Percentiles rank a stretch among this genome's conserved stretches.
These are phyloP conservation scores for Meloidogyne hapla DNA, from an alignment of 1,140 invertebrate species.

Conservation along the genomic window DNA sequence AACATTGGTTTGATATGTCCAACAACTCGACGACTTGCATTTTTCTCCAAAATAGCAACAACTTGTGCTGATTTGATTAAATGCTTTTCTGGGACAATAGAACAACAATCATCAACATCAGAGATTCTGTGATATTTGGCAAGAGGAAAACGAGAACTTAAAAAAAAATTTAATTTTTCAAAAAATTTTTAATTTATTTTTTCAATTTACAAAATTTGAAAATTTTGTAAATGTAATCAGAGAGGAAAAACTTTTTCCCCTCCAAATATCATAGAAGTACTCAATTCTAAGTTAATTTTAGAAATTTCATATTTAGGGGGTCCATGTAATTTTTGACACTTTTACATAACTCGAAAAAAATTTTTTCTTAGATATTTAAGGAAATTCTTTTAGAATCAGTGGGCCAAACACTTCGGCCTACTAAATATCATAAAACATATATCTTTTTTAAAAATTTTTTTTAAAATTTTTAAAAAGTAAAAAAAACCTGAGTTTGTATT, in stretches of 20 bases:
- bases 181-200: not conserved
- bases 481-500: constrained; percentile 11
- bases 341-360: too few relatives aligned
- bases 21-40: constrained; percentile 14
- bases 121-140: constrained; percentile 10
- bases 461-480: not conserved
- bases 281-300: too few relatives aligned
- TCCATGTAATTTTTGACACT: too few relatives aligned
- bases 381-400: too few relatives aligned
- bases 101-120: constrained; percentile 4
- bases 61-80: constrained; percentile 23
- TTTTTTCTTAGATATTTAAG: too few relatives aligned
- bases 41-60: constrained; percentile 20
- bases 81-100: not conserved
- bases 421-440: too few relatives aligned
- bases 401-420: too few relatives aligned
- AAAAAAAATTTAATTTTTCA: not conserved
- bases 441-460: too few relatives aligned
- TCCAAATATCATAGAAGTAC: too few relatives aligned
- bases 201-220: not conserved
- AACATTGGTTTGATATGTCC: constrained; percentile 72
- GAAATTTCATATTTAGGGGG: too few relatives aligned
- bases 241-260: too few relatives aligned
- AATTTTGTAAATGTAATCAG: not conserved
- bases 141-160: not conserved